Percentiles rank a stretch among this genome's conserved stretches.
Evolutionary conservation across 1,140 invertebrate species (phyloP).

Genomic region (Octopus bimaculoides): DNA sequence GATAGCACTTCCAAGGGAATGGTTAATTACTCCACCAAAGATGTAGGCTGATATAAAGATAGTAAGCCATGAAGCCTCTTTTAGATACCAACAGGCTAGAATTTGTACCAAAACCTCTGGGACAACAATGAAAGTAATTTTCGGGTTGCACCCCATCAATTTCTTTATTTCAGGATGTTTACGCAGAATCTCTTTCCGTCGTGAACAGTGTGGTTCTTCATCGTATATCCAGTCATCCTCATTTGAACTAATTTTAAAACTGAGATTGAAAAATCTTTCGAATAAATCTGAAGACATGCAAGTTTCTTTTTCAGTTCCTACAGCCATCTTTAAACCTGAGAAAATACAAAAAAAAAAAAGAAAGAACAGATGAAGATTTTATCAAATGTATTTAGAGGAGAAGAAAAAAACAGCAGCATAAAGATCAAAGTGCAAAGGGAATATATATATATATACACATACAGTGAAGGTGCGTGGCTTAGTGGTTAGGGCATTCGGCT

Average conservation of each 20-base stretch:
- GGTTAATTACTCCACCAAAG: constrained; percentile 52
- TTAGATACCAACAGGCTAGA: constrained; percentile 41
- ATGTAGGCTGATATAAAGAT: constrained; percentile 48
- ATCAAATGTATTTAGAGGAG: no score
- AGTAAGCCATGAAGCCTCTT: constrained; percentile 43
- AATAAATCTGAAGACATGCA: constrained; percentile 18
- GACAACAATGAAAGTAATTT: constrained; percentile 43
- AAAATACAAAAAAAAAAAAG: no score
- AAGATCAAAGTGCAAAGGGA: no score
- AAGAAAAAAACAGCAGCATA: no score
- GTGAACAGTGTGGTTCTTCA: constrained; percentile 49
- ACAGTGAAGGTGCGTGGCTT: no score
- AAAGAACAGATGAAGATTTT: no score
- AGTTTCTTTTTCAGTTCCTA: neutral
- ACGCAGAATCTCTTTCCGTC: constrained; percentile 48
- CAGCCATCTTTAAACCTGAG: neutral
- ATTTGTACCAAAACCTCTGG: constrained; percentile 43
- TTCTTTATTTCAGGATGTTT: constrained; percentile 57
- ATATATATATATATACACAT: no score
- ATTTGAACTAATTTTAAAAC: constrained; percentile 19
- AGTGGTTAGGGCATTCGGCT: no score
- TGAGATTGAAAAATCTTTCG: constrained; percentile 30
- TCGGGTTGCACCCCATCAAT: constrained; percentile 52
- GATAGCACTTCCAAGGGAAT: constrained; percentile 54
- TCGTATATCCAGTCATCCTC: constrained; percentile 46